A percentile compares a stretch with the other conserved stretches of the same genome.
phyloP scores from a whole-genome alignment of 35 echinoderm and acorn worm species.

The Diadema setosum region DNA sequence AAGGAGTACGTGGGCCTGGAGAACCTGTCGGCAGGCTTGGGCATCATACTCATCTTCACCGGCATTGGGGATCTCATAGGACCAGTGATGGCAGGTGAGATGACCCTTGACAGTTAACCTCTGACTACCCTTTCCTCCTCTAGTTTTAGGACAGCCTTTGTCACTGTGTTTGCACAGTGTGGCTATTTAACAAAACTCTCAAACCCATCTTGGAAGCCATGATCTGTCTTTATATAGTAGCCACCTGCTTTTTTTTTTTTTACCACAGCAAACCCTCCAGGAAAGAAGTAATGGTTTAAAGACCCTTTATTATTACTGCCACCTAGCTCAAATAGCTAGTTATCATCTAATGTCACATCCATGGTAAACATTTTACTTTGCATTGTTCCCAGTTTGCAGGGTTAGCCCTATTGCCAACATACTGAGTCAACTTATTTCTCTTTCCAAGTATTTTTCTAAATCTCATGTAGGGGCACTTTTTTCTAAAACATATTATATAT shows the following conservation, averaged over 20 bases:
- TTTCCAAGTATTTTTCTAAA: too few relatives aligned
- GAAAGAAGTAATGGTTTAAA: too few relatives aligned
- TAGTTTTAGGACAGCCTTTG: neutral
- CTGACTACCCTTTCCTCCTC: neutral
- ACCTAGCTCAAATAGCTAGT: too few relatives aligned
- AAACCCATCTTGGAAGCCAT: neutral
- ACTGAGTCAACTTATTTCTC: too few relatives aligned
- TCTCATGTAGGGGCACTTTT: too few relatives aligned
- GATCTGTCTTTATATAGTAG: neutral
- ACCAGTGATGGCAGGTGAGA: neutral
- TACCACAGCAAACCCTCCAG: too few relatives aligned
- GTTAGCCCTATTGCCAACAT: too few relatives aligned
- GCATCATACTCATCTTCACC: neutral
- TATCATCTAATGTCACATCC: too few relatives aligned
- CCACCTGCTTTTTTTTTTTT: neutral
- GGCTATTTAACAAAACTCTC: neutral
- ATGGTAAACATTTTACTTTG: too few relatives aligned
- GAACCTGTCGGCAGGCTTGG: neutral
- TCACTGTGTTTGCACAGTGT: neutral
- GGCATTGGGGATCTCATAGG: slow-evolving; percentile 5
- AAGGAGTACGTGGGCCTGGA: neutral
- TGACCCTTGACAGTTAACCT: neutral
- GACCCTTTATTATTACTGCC: too few relatives aligned
- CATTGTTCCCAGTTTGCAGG: too few relatives aligned
- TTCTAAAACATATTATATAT: too few relatives aligned